Base-by-base conservation (phyloP, 1,140 invertebrate species). In the Drosophila pandora region DNA sequence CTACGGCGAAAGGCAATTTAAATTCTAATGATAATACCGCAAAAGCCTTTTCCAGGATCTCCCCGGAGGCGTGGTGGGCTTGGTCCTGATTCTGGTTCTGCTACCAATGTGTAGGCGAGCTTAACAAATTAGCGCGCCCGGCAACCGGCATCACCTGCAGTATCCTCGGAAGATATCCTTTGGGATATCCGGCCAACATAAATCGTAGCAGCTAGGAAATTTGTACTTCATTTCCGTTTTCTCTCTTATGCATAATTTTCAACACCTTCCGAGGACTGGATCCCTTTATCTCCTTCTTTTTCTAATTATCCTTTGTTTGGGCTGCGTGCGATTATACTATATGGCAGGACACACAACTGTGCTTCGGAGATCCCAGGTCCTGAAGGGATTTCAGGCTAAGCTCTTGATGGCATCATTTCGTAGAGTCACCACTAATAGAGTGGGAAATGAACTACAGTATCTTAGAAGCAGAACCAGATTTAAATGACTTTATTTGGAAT, bases 1-100 rank as follows among this genome's bases (percentile, higher is more conserved):
- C 68, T 65, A 52, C 82, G 65, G 49, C 60, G 58, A 87, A 87
- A 85, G 82, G 82, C 78, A 85, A 85, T 85, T 85, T 85, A 85
- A 85, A 85, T 85, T 85, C 82, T 87, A 85, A 85, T 85, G 81
- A 85, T 85, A 87, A 85, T 85, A 48, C 82, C 82, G 74, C 82
- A 70, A 81, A 85, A 87, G 67, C 68, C 67, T 67, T 43, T 52
- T 39, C 71, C 65, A 56, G 63, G 59, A 50, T 45, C 60, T 69
- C 52, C 41, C 50, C 28, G 39, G 48, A 34, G 60, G 12, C 7
- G n/a, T 12, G 13, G 37, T 37, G 28, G 32, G n/a, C n/a, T n/a
- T n/a, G n/a, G n/a, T n/a, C n/a, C n/a, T n/a, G n/a, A n/a, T 8
- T 12, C 23, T 23, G 13, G n/a, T 34, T 32, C 52, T 37, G 32